Percentiles rank a stretch among this genome's conserved stretches.
phyloP scores from a whole-genome alignment of 2,888 invertebrate genomes.

The Scaptomyza caliginosa region DNA sequence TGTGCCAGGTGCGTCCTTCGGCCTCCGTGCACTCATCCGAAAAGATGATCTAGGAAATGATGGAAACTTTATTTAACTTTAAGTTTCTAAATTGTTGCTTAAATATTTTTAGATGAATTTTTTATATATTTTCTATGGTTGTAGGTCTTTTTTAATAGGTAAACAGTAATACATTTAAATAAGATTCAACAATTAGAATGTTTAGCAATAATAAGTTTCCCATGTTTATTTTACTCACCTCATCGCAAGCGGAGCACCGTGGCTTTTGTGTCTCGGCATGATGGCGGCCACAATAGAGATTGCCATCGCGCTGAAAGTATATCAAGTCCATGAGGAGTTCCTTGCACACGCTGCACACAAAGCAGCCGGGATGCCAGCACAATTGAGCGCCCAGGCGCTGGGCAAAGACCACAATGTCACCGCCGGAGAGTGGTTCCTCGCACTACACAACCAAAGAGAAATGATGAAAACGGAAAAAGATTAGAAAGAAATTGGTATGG shows the following conservation, averaged over 20 bases:
- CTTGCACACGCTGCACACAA: constrained; percentile 95
- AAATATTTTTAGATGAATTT: too few species aligned
- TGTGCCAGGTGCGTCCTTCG: constrained; percentile 99
- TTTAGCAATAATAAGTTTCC: not conserved
- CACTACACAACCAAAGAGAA: constrained; percentile 87
- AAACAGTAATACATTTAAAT: not conserved
- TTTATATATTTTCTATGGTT: too few species aligned
- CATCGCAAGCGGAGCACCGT: constrained; percentile 98
- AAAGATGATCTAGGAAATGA: constrained; percentile 95
- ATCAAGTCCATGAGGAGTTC: constrained; percentile 98
- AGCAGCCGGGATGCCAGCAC: constrained; percentile 98
- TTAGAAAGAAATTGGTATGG: not conserved
- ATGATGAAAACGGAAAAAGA: not conserved
- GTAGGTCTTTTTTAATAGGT: too few species aligned
- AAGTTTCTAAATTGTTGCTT: too few species aligned
- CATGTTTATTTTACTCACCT: constrained; percentile 86
- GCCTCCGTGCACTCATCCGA: constrained; percentile 99
- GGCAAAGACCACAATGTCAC: constrained; percentile 96
- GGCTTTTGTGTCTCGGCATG: constrained; percentile 99
- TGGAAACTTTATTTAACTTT: too few species aligned
- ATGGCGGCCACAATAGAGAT: constrained; percentile 97
- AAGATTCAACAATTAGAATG: constrained; percentile 5
- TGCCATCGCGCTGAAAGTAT: constrained; percentile 96
- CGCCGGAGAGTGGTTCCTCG: constrained; percentile 91
- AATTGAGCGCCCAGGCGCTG: constrained; percentile 93